Base-by-base conservation (phyloP, 2,113 vertebrate species). In the Syngnathus scovelli region DNA sequence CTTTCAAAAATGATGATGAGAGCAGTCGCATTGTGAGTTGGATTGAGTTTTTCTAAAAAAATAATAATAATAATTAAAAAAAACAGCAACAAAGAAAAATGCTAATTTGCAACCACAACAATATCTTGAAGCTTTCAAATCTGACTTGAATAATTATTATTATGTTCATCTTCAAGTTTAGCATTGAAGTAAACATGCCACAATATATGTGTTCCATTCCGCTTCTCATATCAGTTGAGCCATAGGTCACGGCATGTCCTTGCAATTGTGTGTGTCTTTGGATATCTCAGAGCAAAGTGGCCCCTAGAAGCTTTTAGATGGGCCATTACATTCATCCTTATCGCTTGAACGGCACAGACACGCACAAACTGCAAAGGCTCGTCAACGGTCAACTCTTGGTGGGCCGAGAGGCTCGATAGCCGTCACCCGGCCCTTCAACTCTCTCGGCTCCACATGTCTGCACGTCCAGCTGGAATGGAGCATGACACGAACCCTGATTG, bases 241-340 rank as follows among this genome's bases (percentile, higher is more conserved):
- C 61, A 23, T 71, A 74, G 70, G 62, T 81, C 78, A 76, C 23
- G 62, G 41, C 15, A 36, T 37, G 4, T 38, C 39, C 59, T 58
- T 49, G 68, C 72, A 64, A 59, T 61, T 59, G 77, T 58, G 27
- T 48, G 33, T 70, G 65, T 81, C 75, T 70, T 52, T 59, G 49
- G 69, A 68, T 64, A 58, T 46, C 69, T 84, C 52, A 58, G 36
- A 62, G 60, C 15, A 1, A 81, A 83, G 72, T 79, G 75, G 68
- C 66, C 66, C 67, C 56, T 64, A 64, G 56, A 65, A 69, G 63
- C 66, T 71, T 73, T 79, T 64, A 52, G 36, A 73, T 39, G 0
- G 66, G 37, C 71, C 71, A 44, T 69, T 75, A 77, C 66, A 62
- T 79, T 62, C 70, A 49, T 52, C 19, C 59, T 70, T 64, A 66